phyloP scores from a whole-genome alignment of 2,113 vertebrate genomes.

The Atherinomorus stipes region DNA sequence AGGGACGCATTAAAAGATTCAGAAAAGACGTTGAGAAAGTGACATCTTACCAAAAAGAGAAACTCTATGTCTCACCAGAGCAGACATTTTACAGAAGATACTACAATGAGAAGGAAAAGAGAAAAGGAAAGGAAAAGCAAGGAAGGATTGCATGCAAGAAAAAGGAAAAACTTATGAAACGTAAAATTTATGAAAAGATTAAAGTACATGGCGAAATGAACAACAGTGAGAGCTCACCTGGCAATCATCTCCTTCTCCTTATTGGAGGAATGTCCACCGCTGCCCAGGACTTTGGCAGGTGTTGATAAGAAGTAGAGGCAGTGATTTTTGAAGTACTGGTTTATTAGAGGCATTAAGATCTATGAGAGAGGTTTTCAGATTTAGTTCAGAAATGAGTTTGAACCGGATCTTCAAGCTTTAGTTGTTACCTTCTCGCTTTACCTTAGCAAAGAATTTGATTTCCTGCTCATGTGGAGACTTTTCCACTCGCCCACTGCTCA shows the following conservation, averaged over 20 bases:
- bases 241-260: conserved; percentile 98
- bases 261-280: conserved; percentile 92
- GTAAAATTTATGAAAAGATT: background rate
- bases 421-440: background rate
- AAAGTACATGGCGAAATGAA: background rate
- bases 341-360: conserved; percentile 93
- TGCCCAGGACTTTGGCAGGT: conserved; percentile 91
- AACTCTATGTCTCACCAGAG: conserved; percentile 93
- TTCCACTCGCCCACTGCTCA: conserved; percentile 94
- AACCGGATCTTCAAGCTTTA: background rate
- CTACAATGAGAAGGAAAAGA: conserved; percentile 68
- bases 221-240: conserved; percentile 78
- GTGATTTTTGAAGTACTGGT: conserved; percentile 94
- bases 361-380: conserved; percentile 55
- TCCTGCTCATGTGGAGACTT: conserved; percentile 96
- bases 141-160: conserved; percentile 6
- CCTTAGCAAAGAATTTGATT: conserved; percentile 97
- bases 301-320: conserved; percentile 86
- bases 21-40: conserved; percentile 13
- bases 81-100: conserved; percentile 96
- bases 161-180: conserved; percentile 20
- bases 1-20: conserved; percentile 31
- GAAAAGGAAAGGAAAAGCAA: conserved; percentile 10
- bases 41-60: conserved; percentile 92
- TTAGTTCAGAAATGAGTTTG: conserved; percentile 10